Evolutionary conservation across 1,140 invertebrate genomes (phyloP), one percentile per base, ranked within the genome.

Genomic region (Saccostrea glomerata): DNA sequence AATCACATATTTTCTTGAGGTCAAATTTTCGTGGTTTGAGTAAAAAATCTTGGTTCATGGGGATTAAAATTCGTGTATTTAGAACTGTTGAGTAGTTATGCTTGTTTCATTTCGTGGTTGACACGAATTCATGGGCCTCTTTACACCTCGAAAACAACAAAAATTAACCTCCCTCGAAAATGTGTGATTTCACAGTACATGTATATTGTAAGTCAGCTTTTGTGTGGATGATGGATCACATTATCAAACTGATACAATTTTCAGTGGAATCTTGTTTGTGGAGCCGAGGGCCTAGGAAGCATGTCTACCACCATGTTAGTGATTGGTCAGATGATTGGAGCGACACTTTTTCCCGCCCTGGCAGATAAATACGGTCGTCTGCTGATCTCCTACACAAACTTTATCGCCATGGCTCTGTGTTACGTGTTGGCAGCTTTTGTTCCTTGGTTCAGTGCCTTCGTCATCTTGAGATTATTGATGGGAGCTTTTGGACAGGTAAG

Each of bases 191-290:
- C 30, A 36, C 30, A 36, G 30, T 36, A 36, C 30, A 36, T 36
- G 30, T 36, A 36, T 36, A 36, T 36, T 36, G 30, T 36, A 36
- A 36, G 30, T 36, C 30, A 36, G 30, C 30, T 36, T 36, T 36
- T 36, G 0, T 36, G 30, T 36, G 30, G 30, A 36, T 36, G 30
- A 36, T 36, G 30, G 30, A 36, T 47, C 47, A 47, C 47, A 47
- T 47, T 47, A 47, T 47, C 47, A 47, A 47, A 7, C 5, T 47
- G 9, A 47, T 9, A 47, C 47, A 47, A 7, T 9, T 90, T 88
- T 17, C 92, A 94, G 93, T 94, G 93, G 93, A 90, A 92, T 82
- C 85, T 94, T 82, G 93, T 94, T 0, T 94, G 93, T 85, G 90
- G 91, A 54, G 86, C 88, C 15, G 87, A 83, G 0, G 91, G 90